Conservation (phyloP, 92 coral and sea anemone genomes). For the Blastomussa wellsi region DNA sequence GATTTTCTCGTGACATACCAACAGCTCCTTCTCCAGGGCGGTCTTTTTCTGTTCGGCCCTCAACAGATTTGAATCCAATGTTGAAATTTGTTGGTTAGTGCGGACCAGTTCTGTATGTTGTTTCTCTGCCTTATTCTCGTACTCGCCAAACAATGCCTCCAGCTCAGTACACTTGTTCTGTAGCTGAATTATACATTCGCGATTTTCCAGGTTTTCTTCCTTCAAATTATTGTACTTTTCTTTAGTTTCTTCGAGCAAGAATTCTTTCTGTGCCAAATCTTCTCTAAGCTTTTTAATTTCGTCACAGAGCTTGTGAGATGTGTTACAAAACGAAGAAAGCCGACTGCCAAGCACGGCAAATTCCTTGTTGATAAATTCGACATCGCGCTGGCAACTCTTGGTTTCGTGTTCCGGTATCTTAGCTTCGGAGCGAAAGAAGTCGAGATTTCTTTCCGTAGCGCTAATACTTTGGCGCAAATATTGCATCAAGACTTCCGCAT, state of each 20-base stretch:
- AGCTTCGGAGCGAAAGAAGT: conserved; percentile 71
- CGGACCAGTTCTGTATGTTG: conserved; percentile 79
- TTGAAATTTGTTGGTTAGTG: conserved; percentile 81
- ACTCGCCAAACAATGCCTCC: conserved; percentile 70
- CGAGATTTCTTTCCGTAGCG: conserved; percentile 69
- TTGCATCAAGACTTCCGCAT: conserved; percentile 64
- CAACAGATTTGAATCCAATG: conserved; percentile 73
- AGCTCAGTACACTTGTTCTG: conserved; percentile 68
- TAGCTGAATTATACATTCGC: conserved; percentile 61
- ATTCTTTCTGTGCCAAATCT: conserved; percentile 59
- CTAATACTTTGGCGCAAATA: conserved; percentile 68
- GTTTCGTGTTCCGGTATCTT: conserved; percentile 67
- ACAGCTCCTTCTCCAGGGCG: conserved; percentile 80
- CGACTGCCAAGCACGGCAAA: conserved; percentile 73
- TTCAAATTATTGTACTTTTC: conserved; percentile 48
- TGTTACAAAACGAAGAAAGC: conserved; percentile 58
- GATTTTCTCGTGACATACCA: conserved; percentile 85
- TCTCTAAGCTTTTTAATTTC: conserved; percentile 68
- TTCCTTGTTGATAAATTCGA: conserved; percentile 79
- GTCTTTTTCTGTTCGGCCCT: conserved; percentile 85
- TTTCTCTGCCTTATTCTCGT: conserved; percentile 76
- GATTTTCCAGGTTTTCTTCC: conserved; percentile 68
- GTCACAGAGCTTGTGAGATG: conserved; percentile 67
- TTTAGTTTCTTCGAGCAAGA: conserved; percentile 51
- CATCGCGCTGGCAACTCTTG: conserved; percentile 72